Evolutionary conservation across 2,888 invertebrate genomes (phyloP).

Genomic region (Tortrix viridana): DNA sequence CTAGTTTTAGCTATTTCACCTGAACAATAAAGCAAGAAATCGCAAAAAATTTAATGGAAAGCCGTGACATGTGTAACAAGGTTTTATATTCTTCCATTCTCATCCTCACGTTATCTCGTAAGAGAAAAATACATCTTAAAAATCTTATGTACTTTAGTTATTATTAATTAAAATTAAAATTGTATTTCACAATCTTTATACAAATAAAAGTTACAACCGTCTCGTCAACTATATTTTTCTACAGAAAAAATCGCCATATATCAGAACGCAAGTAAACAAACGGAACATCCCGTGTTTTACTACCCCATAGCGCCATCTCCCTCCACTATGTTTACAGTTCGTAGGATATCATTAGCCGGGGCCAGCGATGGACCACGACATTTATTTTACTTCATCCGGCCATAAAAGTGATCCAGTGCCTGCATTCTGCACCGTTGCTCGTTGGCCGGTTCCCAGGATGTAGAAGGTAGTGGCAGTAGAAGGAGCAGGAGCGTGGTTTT

Average conservation of each 20-base stretch:
- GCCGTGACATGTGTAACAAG: no score
- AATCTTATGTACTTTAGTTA: no score
- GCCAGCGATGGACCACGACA: conserved; percentile 80
- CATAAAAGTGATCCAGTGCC: conserved; percentile 83
- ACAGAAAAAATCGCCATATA: background rate
- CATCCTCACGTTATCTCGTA: no score
- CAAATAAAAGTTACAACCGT: no score
- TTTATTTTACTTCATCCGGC: conserved; percentile 84
- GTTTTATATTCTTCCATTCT: no score
- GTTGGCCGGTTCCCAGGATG: conserved; percentile 46
- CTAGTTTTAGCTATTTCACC: no score
- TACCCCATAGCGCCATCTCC: conserved; percentile 4
- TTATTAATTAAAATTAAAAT: no score
- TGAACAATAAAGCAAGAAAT: no score
- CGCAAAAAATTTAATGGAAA: no score
- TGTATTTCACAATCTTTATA: no score
- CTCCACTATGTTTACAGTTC: conserved; percentile 51
- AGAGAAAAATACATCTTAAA: no score
- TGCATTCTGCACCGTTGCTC: conserved; percentile 79
- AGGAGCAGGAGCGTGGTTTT: conserved; percentile 23
- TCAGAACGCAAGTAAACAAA: conserved; percentile 23
- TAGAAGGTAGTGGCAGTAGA: conserved; percentile 47
- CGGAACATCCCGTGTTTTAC: conserved; percentile 24
- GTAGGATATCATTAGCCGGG: conserved; percentile 77
- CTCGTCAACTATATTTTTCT: no score